Evolutionary conservation across 1,140 invertebrate genomes (phyloP).

Genomic region (Lordiphosa mommai): DNA sequence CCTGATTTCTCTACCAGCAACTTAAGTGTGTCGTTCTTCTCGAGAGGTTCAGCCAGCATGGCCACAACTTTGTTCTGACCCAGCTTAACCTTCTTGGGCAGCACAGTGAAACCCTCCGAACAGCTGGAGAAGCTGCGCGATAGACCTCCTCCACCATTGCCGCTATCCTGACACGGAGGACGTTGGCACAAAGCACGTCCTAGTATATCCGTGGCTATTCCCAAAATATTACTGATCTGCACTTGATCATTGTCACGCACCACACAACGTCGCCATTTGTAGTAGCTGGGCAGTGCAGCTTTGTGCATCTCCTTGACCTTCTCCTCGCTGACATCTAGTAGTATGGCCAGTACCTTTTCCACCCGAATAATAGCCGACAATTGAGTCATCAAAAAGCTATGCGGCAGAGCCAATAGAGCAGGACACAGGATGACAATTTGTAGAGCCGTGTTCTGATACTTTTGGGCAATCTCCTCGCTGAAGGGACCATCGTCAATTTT

Average conservation of each 20-base stretch:
- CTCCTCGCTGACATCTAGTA: constrained; percentile 86
- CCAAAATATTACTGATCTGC: constrained; percentile 89
- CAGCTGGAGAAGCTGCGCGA: constrained; percentile 73
- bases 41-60: constrained; percentile 87
- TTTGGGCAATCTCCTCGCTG: constrained; percentile 81
- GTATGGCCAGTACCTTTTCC: constrained; percentile 88
- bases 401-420: constrained; percentile 83
- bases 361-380: constrained; percentile 84
- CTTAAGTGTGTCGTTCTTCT: constrained; percentile 86
- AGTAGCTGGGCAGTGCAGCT: constrained; percentile 85
- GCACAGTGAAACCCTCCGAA: constrained; percentile 73
- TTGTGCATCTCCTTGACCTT: constrained; percentile 83
- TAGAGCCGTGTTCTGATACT: constrained; percentile 84
- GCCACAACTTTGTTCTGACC: constrained; percentile 91
- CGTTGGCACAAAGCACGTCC: constrained; percentile 83
- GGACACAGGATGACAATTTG: constrained; percentile 91
- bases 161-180: constrained; percentile 78
- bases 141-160: constrained; percentile 31
- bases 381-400: constrained; percentile 81
- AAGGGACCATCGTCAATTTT: constrained; percentile 86
- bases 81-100: constrained; percentile 75
- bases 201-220: constrained; percentile 87
- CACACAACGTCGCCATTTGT: constrained; percentile 87
- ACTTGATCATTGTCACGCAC: constrained; percentile 89
- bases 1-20: constrained; percentile 89